Evolutionary conservation across 2,888 invertebrate species (phyloP), one percentile per base, ranked within the genome.

Genomic region (Hyppa rectilinea): DNA sequence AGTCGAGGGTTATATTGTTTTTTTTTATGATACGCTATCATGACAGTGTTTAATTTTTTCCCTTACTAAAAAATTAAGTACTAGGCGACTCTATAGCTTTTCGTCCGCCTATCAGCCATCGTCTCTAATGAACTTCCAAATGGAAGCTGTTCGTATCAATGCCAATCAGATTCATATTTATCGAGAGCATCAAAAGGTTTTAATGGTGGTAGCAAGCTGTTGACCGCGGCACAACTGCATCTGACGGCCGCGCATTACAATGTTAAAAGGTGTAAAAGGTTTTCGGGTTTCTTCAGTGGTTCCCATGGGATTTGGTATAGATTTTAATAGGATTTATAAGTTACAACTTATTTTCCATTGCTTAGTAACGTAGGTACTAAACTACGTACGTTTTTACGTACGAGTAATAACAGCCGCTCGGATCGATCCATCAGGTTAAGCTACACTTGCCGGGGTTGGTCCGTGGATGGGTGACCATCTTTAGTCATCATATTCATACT

Each of bases 111-210:
- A 89, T 88, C 87, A 83, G 82, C 80, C 89, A 88, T 91, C 90
- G 87, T 87, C 85, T 88, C 93, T 95, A 94, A 95, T 94, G 95
- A 95, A 95, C 94, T 92, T 90, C 91, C 91, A 94, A 95, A 95
- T 95, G 94, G 95, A 93, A 95, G 95, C 95, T 90, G 91, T 83
- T 85, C 89, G 83, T 94, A 94, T 95, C 94, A 92, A 92, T 93
- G 94, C 94, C 95, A 95, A 95, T 96, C 94, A 95, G 92, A 91
- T 92, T 89, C 88, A 85, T 88, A 91, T 91, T 91, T 94, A 95
- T 94, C 94, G 88, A 89, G 86, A 85, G 85, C 91, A 94, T 94
- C 93, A 91, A 92, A 90, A 88, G 90, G 82, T 86, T 86, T 90
- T 95, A 95, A 95, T 95, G 92, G 91, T 90, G 81, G 92, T 90